Percentiles rank a stretch among this genome's conserved stretches.
Conservation (phyloP, 2,113 vertebrate species). For the Oxyura jamaicensis region DNA sequence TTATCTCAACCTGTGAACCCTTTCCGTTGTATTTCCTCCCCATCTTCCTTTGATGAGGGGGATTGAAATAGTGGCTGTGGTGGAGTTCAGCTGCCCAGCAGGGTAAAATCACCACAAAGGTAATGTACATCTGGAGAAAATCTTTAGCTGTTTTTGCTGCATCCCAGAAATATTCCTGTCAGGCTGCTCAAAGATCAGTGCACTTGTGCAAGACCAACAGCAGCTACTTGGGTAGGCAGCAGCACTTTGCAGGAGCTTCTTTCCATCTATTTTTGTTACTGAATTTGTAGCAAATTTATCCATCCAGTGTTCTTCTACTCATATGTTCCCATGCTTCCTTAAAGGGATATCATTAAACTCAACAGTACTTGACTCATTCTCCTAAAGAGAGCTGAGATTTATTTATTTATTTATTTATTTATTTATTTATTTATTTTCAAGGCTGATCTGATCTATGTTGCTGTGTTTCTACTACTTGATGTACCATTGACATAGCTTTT, state of each 20-base stretch:
- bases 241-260: neutral
- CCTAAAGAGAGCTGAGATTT: neutral
- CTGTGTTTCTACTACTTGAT: neutral
- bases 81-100: no score
- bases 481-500: neutral
- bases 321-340: neutral
- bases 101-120: no score
- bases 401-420: no score
- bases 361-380: neutral
- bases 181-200: neutral
- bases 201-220: neutral
- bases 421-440: neutral
- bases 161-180: neutral
- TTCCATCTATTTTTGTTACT: neutral
- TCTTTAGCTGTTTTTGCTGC: neutral
- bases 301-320: neutral
- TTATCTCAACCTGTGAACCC: no score
- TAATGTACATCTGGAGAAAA: neutral
- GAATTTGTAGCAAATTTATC: neutral
- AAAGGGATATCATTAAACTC: neutral
- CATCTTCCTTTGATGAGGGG: no score
- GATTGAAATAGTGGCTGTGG: no score
- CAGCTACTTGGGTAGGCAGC: neutral
- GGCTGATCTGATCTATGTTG: neutral
- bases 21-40: no score